These are phyloP conservation scores for Coenonympha arcania DNA, from an alignment of 2,888 invertebrate species.

Conservation along the genomic window DNA sequence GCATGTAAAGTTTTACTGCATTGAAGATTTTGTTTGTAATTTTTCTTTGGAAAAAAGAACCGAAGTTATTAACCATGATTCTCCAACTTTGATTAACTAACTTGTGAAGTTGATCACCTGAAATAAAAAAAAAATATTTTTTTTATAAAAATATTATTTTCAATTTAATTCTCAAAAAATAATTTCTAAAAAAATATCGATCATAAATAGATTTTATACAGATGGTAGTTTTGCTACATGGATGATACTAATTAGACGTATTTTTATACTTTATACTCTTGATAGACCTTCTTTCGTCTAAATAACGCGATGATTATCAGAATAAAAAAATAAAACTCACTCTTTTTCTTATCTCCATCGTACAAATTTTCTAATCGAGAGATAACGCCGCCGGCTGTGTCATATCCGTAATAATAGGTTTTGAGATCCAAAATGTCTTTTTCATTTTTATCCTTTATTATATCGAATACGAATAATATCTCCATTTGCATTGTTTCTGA, in stretches of 20 bases:
- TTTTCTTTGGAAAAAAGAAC: not conserved
- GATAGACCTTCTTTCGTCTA: too few relatives aligned
- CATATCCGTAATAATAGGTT: not conserved
- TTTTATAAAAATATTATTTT: too few relatives aligned
- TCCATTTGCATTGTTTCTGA: slow-evolving; percentile 1
- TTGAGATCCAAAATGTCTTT: slow-evolving; percentile 1
- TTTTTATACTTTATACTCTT: too few relatives aligned
- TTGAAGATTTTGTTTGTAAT: not conserved
- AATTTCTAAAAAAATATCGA: too few relatives aligned
- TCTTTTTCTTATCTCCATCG: slow-evolving; percentile 4
- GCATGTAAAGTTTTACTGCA: not conserved
- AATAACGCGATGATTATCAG: too few relatives aligned
- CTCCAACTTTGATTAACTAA: not conserved
- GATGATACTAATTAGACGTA: too few relatives aligned
- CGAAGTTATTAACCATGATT: not conserved
- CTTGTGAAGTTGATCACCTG: not conserved
- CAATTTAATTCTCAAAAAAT: too few relatives aligned
- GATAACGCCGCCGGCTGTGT: not conserved
- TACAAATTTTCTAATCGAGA: not conserved
- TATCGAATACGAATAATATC: not conserved
- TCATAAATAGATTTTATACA: too few relatives aligned
- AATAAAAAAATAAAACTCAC: too few relatives aligned
- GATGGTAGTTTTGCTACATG: too few relatives aligned
- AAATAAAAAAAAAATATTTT: not conserved
- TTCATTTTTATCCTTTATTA: not conserved